Conservation (phyloP, 2,113 vertebrate genomes). For the Aphyosemion australe region DNA sequence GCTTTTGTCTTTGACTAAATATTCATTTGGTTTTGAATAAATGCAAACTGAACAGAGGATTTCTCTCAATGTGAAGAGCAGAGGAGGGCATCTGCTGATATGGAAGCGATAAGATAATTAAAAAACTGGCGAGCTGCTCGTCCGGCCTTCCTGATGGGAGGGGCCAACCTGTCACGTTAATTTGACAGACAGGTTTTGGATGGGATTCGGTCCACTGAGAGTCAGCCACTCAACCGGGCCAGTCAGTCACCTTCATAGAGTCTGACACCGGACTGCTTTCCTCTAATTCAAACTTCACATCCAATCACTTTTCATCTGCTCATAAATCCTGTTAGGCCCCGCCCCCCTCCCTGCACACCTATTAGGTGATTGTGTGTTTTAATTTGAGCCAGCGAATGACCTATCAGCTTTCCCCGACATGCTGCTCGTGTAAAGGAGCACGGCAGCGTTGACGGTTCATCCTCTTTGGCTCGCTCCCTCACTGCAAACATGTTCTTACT, state of each 20-base stretch:
- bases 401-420: constrained; percentile 54
- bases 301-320: constrained; percentile 71
- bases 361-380: constrained; percentile 68
- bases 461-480: constrained; percentile 41
- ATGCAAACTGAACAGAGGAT: constrained; percentile 10
- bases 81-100: constrained; percentile 23
- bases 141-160: constrained; percentile 33
- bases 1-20: no score
- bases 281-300: constrained; percentile 72
- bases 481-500: constrained; percentile 3
- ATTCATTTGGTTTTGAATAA: background rate
- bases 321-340: constrained; percentile 60
- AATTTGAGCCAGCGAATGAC: constrained; percentile 60
- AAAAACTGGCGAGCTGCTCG: constrained; percentile 29
- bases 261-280: constrained; percentile 67
- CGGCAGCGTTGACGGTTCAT: constrained; percentile 60
- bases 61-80: constrained; percentile 5
- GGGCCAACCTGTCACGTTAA: constrained; percentile 45
- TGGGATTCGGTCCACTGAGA: constrained; percentile 61
- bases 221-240: constrained; percentile 35
- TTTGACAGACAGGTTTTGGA: constrained; percentile 64
- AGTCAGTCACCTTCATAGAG: constrained; percentile 70
- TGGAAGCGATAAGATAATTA: constrained; percentile 43
- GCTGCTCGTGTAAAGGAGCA: constrained; percentile 42
- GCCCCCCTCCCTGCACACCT: constrained; percentile 52